Evolutionary conservation across 2,797 vertebrate species (phyloP).

Genomic region (Enteromius paludinosus): DNA sequence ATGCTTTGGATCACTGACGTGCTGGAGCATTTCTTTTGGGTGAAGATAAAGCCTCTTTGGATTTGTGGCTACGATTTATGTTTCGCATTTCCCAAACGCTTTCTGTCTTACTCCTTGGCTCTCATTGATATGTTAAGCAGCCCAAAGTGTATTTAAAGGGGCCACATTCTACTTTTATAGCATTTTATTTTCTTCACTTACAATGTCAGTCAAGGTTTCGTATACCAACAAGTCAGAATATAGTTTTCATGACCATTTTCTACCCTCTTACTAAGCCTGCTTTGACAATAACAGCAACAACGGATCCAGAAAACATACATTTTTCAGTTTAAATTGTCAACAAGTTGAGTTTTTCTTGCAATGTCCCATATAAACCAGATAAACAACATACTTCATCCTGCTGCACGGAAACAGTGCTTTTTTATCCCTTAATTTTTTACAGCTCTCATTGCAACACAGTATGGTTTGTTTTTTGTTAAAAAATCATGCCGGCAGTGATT

Average conservation of each 20-base stretch:
- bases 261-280: not conserved
- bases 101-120: slow-evolving; percentile 1
- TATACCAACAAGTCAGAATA: not conserved
- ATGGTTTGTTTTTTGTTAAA: not conserved
- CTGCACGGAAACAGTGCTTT: not conserved
- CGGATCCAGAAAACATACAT: not conserved
- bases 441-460: not conserved
- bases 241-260: not conserved
- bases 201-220: not conserved
- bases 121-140: slow-evolving; percentile 32
- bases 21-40: slow-evolving; percentile 32
- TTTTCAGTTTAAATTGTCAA: not conserved
- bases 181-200: not conserved
- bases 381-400: not conserved
- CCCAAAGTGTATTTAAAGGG: slow-evolving; percentile 7
- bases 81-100: not conserved
- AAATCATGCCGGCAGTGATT: not conserved
- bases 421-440: not conserved
- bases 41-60: slow-evolving; percentile 24
- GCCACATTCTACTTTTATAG: not conserved
- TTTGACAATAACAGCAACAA: not conserved
- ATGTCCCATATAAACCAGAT: not conserved
- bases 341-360: not conserved
- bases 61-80: slow-evolving; percentile 9
- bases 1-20: slow-evolving; percentile 16